phyloP scores from a whole-genome alignment of 30 jellyfish, hydroid and myxozoan species.

The Aurelia sp. region DNA sequence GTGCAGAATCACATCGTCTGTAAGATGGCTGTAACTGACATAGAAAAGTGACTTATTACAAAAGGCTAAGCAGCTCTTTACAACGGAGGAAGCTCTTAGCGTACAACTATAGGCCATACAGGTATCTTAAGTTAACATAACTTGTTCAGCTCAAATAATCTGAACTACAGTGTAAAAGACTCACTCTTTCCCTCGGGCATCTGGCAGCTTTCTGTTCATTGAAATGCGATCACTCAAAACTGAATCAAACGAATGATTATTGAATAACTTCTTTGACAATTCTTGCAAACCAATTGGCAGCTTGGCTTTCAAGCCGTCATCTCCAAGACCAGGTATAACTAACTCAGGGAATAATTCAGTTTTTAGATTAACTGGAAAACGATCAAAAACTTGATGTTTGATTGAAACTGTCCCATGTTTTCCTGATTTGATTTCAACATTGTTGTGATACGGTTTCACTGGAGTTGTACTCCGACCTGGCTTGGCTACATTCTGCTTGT shows the following conservation, averaged over 20 bases:
- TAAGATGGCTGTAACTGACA: no score
- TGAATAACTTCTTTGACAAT: conserved; percentile 68
- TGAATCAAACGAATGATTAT: conserved; percentile 93
- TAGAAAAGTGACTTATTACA: no score
- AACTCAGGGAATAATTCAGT: conserved; percentile 70
- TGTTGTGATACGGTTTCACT: not conserved
- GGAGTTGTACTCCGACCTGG: conserved; percentile 3
- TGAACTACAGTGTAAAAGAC: conserved; percentile 2
- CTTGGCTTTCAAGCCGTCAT: conserved; percentile 60
- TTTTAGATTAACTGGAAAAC: conserved; percentile 65
- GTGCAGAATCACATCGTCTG: no score
- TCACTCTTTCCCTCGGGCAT: conserved; percentile 90
- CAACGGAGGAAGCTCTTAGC: no score
- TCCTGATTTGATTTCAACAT: no score
- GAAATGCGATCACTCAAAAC: conserved; percentile 92
- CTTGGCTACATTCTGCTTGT: conserved; percentile 9
- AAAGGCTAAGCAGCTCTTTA: no score
- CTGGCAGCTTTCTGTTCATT: conserved; percentile 80
- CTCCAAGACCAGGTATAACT: conserved; percentile 79
- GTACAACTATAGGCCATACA: no score
- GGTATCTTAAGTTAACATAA: no score
- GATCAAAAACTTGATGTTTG: conserved; percentile 37
- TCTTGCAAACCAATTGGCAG: conserved; percentile 62
- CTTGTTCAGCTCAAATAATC: no score
- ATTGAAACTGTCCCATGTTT: not conserved